phyloP scores from a whole-genome alignment of 2,797 vertebrate species.

The Hyperoplus immaculatus region DNA sequence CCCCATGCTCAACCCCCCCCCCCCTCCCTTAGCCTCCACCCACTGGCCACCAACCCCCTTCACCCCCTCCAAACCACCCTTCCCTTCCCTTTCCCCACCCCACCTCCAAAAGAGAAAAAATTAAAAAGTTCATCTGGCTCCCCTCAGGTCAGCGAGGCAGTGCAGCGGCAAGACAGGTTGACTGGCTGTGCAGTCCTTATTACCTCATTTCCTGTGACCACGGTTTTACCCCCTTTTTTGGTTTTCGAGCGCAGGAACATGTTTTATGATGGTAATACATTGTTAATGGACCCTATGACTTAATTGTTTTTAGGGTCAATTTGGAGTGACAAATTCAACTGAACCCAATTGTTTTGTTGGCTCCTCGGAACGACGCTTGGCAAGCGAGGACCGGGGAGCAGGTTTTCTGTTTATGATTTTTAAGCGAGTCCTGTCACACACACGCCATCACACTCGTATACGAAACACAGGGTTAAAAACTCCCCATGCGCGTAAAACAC shows the following conservation, averaged over 20 bases:
- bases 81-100: no score
- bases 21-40: constrained; percentile 54
- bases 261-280: constrained; percentile 85
- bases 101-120: constrained; percentile 9
- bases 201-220: constrained; percentile 89
- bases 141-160: constrained; percentile 77
- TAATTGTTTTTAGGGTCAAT: constrained; percentile 88
- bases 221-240: constrained; percentile 79
- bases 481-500: constrained; percentile 62
- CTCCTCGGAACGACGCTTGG: constrained; percentile 68
- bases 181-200: constrained; percentile 85
- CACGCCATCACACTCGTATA: constrained; percentile 46
- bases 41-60: constrained; percentile 61
- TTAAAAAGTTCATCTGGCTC: constrained; percentile 77
- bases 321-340: constrained; percentile 86
- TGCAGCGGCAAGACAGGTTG: constrained; percentile 80
- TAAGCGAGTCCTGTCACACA: constrained; percentile 56
- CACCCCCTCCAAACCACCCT: constrained; percentile 37
- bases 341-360: constrained; percentile 82
- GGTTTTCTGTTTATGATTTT: constrained; percentile 75
- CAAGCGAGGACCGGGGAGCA: constrained; percentile 53
- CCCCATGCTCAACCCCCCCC: constrained; percentile 61
- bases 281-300: constrained; percentile 86
- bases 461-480: constrained; percentile 42
- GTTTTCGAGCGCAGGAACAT: constrained; percentile 76